Evolutionary conservation across 2,888 invertebrate species (phyloP), one percentile per base, ranked within the genome.

Genomic region (Pterobdella sp.): DNA sequence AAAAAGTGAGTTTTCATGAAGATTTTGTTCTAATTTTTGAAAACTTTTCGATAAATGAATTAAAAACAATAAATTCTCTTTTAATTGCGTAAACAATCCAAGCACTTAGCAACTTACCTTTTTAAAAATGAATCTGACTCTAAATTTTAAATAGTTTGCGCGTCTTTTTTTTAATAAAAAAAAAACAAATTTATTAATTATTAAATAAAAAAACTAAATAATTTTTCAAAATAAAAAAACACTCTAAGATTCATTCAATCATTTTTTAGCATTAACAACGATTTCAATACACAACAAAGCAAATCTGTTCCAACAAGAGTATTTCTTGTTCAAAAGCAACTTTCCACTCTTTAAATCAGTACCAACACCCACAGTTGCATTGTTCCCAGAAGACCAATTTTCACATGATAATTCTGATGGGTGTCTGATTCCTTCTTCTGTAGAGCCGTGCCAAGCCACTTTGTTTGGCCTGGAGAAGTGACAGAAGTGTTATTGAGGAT

Each of bases 271-370:
- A 49, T 49, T 49, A 7, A 22, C 34, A 3, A 3, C 35, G 3
- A 65, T 14, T n/a, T 65, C 65, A 10, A 65, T 35, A n/a, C 65
- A 65, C 4, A 65, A n/a, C 4, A 65, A 34, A 3, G 65, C 65
- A 31, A 65, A 65, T n/a, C 65, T 65, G 34, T 65, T 32, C 31
- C 65, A n/a, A n/a, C 65, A 65, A 3, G 34, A 34, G 34, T 35
- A 65, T 34, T 65, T 65, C 4, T 65, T 35, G 18, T 14, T 35
- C n/a, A 34, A 14, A 18, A 65, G 65, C 4, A 65, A 22, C n/a
- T n/a, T 65, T 14, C 35, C 35, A 10, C n/a, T 65, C 26, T 18
- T 3, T n/a, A 65, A 29, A 29, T 65, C 35, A 34, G 31, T 35
- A 2, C 32, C 65, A 3, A 65, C n/a, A 18, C 7, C 65, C 22